A percentile compares a stretch with the other conserved stretches of the same genome.
These are phyloP conservation scores for Eulemur albifrons DNA, from an alignment of 2,797 vertebrate species.

Conservation along the genomic window DNA sequence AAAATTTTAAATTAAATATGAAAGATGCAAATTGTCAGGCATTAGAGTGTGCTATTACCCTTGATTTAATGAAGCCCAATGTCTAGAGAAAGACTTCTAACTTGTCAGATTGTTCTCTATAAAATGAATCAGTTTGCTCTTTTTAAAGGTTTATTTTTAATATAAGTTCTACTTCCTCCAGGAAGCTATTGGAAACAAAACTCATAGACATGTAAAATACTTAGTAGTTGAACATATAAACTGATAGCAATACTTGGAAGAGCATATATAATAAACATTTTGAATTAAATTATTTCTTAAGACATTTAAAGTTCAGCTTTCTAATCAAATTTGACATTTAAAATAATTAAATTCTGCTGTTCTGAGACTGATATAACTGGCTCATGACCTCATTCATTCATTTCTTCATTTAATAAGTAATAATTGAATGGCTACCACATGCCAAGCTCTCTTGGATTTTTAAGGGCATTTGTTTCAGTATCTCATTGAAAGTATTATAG, in stretches of 20 bases:
- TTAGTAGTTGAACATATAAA: neutral
- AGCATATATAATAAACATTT: neutral
- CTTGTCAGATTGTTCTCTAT: conserved; percentile 34
- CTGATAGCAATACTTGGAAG: neutral
- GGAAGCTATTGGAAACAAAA: neutral
- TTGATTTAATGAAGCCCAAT: conserved; percentile 74
- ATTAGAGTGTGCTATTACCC: conserved; percentile 60
- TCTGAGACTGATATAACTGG: neutral
- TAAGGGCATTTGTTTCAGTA: neutral
- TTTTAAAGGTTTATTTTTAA: conserved; percentile 67
- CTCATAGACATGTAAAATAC: neutral
- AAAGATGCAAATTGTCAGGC: conserved; percentile 76
- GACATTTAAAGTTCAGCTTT: neutral
- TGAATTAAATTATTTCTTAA: conserved; percentile 37
- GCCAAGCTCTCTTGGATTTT: neutral
- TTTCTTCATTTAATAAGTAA: conserved; percentile 1
- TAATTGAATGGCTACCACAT: neutral
- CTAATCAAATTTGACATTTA: conserved; percentile 43
- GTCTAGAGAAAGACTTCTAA: conserved; percentile 61
- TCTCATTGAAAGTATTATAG: neutral
- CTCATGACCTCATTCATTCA: neutral
- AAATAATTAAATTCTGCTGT: conserved; percentile 39
- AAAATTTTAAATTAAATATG: conserved; percentile 78
- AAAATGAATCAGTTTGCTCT: conserved; percentile 40
- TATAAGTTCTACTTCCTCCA: neutral